phyloP scores from a whole-genome alignment of 2,888 invertebrate species.

The Tortricodes alternella region DNA sequence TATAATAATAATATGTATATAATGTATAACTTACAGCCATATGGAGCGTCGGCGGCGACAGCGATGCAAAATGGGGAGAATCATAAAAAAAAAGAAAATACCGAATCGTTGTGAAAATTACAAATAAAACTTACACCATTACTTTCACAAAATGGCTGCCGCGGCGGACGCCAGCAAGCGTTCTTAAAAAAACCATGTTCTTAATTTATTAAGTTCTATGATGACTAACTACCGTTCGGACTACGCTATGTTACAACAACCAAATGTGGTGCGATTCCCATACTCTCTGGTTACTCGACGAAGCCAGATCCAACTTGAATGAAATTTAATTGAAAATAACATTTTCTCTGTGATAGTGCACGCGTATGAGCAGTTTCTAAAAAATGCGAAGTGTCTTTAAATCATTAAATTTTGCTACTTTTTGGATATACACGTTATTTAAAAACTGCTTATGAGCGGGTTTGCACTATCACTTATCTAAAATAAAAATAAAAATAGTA shows the following conservation, averaged over 20 bases:
- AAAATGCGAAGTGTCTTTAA: too few species aligned
- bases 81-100: slow-evolving; percentile 21
- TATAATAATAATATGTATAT: slow-evolving; percentile 80
- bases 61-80: slow-evolving; percentile 28
- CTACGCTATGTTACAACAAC: slow-evolving; percentile 68
- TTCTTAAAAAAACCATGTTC: slow-evolving; percentile 59
- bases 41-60: slow-evolving; percentile 48
- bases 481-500: too few species aligned
- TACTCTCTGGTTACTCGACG: not conserved
- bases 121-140: slow-evolving; percentile 51
- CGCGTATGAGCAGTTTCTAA: too few species aligned
- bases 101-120: slow-evolving; percentile 43
- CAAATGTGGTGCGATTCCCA: slow-evolving; percentile 46
- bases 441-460: too few species aligned
- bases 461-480: too few species aligned
- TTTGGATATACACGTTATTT: too few species aligned
- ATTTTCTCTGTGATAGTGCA: too few species aligned
- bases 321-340: too few species aligned
- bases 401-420: too few species aligned
- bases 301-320: too few species aligned
- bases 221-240: slow-evolving; percentile 43
- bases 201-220: slow-evolving; percentile 52
- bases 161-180: slow-evolving; percentile 54
- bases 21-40: slow-evolving; percentile 81
- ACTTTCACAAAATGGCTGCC: slow-evolving; percentile 38